These are phyloP conservation scores for Dysmachus trigonus DNA, from an alignment of 2,888 invertebrate species.

Conservation along the genomic window DNA sequence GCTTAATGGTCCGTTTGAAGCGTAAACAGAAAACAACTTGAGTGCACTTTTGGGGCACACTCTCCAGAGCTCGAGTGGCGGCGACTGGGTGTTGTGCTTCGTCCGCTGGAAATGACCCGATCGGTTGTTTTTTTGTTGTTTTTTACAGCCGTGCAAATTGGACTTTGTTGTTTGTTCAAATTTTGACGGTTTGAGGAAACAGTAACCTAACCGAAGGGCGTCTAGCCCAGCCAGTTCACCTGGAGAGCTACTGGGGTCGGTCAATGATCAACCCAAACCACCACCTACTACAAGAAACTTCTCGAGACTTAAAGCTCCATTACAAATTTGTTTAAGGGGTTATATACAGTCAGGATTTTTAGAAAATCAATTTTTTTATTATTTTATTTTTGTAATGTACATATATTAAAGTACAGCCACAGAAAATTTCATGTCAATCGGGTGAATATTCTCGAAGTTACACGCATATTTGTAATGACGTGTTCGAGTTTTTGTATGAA, in stretches of 20 bases:
- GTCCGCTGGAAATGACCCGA: neutral
- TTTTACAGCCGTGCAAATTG: neutral
- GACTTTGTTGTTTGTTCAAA: neutral
- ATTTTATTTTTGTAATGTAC: too few relatives aligned
- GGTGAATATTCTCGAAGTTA: too few relatives aligned
- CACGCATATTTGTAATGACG: too few relatives aligned
- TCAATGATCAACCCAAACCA: neutral
- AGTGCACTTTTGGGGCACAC: conserved; percentile 3
- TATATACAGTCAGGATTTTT: too few relatives aligned
- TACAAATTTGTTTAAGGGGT: neutral
- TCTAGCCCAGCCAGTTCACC: neutral
- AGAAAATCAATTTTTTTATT: too few relatives aligned
- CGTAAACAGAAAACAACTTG: conserved; percentile 7
- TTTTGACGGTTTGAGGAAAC: neutral
- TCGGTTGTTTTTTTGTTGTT: too few relatives aligned
- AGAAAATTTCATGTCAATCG: too few relatives aligned
- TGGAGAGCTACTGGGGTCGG: neutral
- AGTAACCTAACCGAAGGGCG: neutral
- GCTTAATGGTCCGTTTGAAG: neutral
- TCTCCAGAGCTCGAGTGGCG: neutral
- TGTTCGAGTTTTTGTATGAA: too few relatives aligned
- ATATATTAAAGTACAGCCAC: too few relatives aligned
- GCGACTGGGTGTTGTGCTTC: neutral
- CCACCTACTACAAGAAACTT: neutral
- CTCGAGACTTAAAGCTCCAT: neutral